Conservation (phyloP, 2,888 invertebrate genomes). For the Fragum fragum region DNA sequence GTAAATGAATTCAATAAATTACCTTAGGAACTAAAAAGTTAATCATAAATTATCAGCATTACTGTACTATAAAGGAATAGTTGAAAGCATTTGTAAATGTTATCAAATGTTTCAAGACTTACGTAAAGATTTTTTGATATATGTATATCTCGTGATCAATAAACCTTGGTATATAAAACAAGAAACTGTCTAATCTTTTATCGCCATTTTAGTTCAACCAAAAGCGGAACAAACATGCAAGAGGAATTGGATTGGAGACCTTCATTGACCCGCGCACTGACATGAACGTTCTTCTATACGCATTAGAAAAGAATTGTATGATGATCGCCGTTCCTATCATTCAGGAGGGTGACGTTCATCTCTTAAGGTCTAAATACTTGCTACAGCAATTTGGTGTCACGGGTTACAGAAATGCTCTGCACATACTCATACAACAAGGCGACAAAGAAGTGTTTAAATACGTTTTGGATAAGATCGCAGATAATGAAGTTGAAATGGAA, state of each 20-base stretch:
- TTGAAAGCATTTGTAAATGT: too few relatives aligned
- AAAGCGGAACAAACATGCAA: conserved; percentile 1
- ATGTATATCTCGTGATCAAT: too few relatives aligned
- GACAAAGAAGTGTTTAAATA: conserved; percentile 65
- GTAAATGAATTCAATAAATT: too few relatives aligned
- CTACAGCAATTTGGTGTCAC: conserved; percentile 36
- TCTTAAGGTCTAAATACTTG: conserved; percentile 61
- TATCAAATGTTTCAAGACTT: too few relatives aligned
- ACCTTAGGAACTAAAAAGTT: too few relatives aligned
- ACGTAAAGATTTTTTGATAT: too few relatives aligned
- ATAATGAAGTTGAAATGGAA: neutral
- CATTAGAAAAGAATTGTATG: conserved; percentile 39
- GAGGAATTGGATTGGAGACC: neutral
- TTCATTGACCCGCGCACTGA: conserved; percentile 24
- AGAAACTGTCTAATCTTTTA: too few relatives aligned
- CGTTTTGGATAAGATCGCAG: conserved; percentile 37
- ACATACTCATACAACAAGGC: conserved; percentile 75
- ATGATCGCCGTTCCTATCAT: conserved; percentile 45
- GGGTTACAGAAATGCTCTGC: conserved; percentile 76
- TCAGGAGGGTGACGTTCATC: conserved; percentile 26
- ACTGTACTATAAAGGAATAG: too few relatives aligned
- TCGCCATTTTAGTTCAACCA: conserved; percentile 22
- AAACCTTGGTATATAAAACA: too few relatives aligned
- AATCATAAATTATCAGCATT: too few relatives aligned
- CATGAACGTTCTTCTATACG: conserved; percentile 52